Evolutionary conservation across 2,113 vertebrate genomes (phyloP).

Genomic region (Lophius piscatorius): DNA sequence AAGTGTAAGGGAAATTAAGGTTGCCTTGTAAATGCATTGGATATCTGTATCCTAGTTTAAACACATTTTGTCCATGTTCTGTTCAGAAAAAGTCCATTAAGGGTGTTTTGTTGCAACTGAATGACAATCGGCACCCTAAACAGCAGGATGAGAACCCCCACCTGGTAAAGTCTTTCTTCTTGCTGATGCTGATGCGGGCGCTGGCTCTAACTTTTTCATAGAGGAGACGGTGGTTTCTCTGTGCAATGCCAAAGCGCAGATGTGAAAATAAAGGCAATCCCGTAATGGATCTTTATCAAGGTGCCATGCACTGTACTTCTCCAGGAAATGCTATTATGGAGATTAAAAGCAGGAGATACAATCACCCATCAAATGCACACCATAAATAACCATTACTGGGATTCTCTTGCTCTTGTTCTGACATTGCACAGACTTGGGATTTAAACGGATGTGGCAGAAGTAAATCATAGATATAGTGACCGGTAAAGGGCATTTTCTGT

Average conservation of each 20-base stretch:
- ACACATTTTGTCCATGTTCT: constrained; percentile 66
- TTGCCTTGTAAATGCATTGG: neutral
- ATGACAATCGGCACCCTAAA: constrained; percentile 73
- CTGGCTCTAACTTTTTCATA: constrained; percentile 66
- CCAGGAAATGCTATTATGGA: constrained; percentile 3
- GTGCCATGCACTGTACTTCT: constrained; percentile 4
- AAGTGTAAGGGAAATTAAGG: neutral
- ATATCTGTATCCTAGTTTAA: constrained; percentile 35
- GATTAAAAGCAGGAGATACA: constrained; percentile 12
- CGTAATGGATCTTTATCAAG: neutral
- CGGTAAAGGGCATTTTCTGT: constrained; percentile 76
- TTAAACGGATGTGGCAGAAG: constrained; percentile 38
- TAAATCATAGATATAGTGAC: constrained; percentile 47
- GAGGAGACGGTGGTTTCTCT: constrained; percentile 50
- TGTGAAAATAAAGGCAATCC: constrained; percentile 5
- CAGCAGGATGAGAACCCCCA: constrained; percentile 72
- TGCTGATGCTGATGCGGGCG: neutral
- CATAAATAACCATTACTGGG: constrained; percentile 8
- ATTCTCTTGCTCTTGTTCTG: constrained; percentile 47
- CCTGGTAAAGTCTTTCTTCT: constrained; percentile 67
- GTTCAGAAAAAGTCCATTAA: constrained; percentile 82
- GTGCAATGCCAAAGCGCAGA: constrained; percentile 65
- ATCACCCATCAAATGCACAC: neutral
- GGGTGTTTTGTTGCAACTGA: constrained; percentile 79
- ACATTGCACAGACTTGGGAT: constrained; percentile 68